Evolutionary conservation across 2,888 invertebrate species (phyloP), one percentile per base, ranked within the genome.

Genomic region (Lasioglossum lativentre): DNA sequence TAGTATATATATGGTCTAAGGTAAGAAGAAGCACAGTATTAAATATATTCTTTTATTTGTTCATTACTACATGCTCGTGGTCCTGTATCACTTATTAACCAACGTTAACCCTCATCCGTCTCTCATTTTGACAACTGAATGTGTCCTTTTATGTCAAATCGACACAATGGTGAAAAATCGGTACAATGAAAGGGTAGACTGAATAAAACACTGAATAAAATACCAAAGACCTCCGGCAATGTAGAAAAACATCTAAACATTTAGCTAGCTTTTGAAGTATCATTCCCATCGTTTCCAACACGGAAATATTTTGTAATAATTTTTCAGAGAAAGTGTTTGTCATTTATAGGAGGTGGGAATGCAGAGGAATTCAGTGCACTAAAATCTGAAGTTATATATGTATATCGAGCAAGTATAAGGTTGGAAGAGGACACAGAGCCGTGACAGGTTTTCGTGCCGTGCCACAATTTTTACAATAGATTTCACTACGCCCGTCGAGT

Each of bases 401-500:
- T 23, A 68, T 23, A 68, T 23, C 68, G 40, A 40, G 4, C 2
- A 40, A 14, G 23, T 38, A 10, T 8, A 38, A 40, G 23, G 38
- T 38, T 68, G n/a, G 38, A 40, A 2, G 38, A 38, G 23, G 38
- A 19, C 6, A 10, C 38, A 38, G n/a, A n/a, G 10, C n/a, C n/a
- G 14, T 70, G 40, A 38, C 38, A 88, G 86, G 47, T 73, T 90
- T 88, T 90, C 90, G 89, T 12, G 70, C 38, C n/a, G 86, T 90
- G 93, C 90, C 86, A 90, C 90, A 89, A 92, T 93, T 92, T 91
- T 89, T 91, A 86, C 87, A 90, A 92, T 88, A 89, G 90, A 89
- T 92, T 92, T 90, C 90, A 88, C 91, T 90, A 90, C 85, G 77
- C 71, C 76, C 70, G 80, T 76, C 78, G 87, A 86, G 77, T 86